A percentile compares a stretch with the other conserved stretches of the same genome.
Conservation (phyloP, 2,888 invertebrate species). For the Trimorus sp. region DNA sequence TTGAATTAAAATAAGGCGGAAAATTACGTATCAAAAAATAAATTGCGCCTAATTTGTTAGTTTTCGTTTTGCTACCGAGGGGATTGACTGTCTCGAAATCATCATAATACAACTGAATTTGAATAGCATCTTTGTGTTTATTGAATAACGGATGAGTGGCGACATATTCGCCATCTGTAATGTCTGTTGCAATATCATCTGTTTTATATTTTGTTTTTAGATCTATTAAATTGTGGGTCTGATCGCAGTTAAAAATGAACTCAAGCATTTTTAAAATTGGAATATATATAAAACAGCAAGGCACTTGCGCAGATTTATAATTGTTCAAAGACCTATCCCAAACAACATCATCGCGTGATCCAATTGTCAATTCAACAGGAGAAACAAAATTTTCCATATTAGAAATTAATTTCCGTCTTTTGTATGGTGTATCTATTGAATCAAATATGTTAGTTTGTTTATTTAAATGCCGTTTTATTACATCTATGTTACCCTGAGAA, state of each 20-base stretch:
- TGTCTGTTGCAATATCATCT: constrained; percentile 20
- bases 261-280: constrained; percentile 50
- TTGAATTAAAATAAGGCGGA: constrained; percentile 53
- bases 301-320: constrained; percentile 36
- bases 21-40: constrained; percentile 58
- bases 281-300: constrained; percentile 53
- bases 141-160: constrained; percentile 14
- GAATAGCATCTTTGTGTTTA: constrained; percentile 17
- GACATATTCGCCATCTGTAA: constrained; percentile 24
- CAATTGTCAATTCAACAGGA: constrained; percentile 50
- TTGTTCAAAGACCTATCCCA: constrained; percentile 30
- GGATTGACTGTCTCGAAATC: constrained; percentile 63
- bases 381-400: constrained; percentile 32
- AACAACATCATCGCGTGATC: constrained; percentile 45
- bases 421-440: constrained; percentile 23
- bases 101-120: constrained; percentile 40
- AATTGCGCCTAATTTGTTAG: constrained; percentile 44
- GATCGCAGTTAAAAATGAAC: constrained; percentile 15
- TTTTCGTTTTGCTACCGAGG: constrained; percentile 57
- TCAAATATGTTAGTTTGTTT: constrained; percentile 11
- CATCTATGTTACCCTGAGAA: too few species aligned
- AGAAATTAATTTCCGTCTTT: constrained; percentile 39
- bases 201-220: constrained; percentile 13
- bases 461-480: too few species aligned
- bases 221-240: not conserved